phyloP scores from a whole-genome alignment of 2,113 vertebrate species.

The Dermatemys mawii region DNA sequence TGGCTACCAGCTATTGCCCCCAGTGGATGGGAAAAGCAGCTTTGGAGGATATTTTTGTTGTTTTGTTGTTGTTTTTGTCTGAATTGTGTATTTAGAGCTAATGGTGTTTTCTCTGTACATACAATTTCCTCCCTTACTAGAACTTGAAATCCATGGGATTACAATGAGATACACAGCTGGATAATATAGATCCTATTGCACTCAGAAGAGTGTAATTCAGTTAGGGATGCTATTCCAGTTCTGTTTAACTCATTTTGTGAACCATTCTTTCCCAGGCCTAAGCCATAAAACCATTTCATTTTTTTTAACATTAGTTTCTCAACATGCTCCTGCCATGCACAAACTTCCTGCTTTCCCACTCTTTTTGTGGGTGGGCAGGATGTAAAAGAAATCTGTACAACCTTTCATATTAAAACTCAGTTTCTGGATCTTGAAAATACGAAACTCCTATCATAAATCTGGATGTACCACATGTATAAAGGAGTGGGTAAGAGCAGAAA shows the following conservation, averaged over 20 bases:
- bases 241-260: not conserved
- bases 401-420: slow-evolving; percentile 27
- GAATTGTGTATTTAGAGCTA: not conserved
- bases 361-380: not conserved
- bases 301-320: not conserved
- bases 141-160: not conserved
- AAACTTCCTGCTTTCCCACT: not conserved
- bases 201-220: not conserved
- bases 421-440: slow-evolving; percentile 45
- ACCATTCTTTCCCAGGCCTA: not conserved
- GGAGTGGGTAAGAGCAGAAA: slow-evolving; percentile 32
- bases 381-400: slow-evolving; percentile 31
- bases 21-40: not conserved
- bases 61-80: not conserved
- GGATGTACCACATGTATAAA: not conserved
- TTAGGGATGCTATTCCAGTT: not conserved
- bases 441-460: slow-evolving; percentile 52
- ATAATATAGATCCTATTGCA: not conserved
- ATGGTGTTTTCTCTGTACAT: not conserved
- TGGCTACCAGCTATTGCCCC: not conserved
- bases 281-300: not conserved
- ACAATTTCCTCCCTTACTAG: not conserved
- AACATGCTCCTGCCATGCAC: not conserved
- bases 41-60: not conserved
- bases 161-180: not conserved